Base-by-base conservation (phyloP, 2,888 invertebrate species). In the Orthonevra nobilis region DNA sequence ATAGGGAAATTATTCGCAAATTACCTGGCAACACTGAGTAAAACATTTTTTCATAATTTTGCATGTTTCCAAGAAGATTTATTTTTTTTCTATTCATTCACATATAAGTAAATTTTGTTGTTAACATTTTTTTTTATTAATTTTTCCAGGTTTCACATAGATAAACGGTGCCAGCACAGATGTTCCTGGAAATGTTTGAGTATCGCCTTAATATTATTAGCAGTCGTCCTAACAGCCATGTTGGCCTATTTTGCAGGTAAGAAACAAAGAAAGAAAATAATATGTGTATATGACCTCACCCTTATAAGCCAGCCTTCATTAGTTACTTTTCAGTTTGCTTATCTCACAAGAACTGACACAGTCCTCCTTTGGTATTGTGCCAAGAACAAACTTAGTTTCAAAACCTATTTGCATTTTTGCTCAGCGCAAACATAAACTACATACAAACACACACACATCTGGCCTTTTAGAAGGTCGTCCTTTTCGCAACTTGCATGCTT, bases 151-250 rank as follows among this genome's bases (percentile, higher is more conserved):
- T 96, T 96, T 91, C 96, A 96, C 92, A 95, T 96, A 91, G 96
- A 96, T 91, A 97, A 97, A 90, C 93, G 96, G 84, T 96, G 96
- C 91, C 95, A 95, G 89, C 96, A 96, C 89, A 92, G 96, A 84
- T 97, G 97, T 92, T 96, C 97, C 88, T 98, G 98, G 98, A 96
- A 97, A 90, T 97, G 97, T 90, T 94, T 96, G 89, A 96, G 96
- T 89, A 96, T 98, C 89, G 94, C 95, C 85, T 94, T 97, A 90
- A 96, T 97, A 89, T 92, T 97, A 88, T 91, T 97, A 86, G 94
- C 95, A 87, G 95, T 97, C 87, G 94, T 95, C 85, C 92, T 97
- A 86, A 94, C 96, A 85, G 97, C 97, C 84, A 96, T 97, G 93
- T 92, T 97, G 89, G 95, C 96, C 85, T 97, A 97, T 91, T 96